Evolutionary conservation across 2,797 vertebrate genomes (phyloP).

Genomic region (Pipistrellus pygmaeus): DNA sequence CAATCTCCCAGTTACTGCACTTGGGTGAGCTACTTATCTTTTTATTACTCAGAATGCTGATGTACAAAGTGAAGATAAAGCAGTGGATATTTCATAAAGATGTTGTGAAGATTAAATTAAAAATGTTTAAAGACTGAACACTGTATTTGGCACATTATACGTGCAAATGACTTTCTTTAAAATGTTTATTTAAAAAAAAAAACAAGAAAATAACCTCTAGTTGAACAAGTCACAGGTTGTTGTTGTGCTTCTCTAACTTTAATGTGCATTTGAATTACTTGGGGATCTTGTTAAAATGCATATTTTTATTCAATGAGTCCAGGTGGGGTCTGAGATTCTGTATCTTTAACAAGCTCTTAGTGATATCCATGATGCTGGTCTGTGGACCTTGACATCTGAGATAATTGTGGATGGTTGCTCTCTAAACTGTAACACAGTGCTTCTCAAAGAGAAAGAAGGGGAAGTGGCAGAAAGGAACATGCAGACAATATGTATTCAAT

Average conservation of each 20-base stretch:
- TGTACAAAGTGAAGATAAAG: background rate
- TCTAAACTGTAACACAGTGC: background rate
- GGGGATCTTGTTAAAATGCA: background rate
- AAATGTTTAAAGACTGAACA: background rate
- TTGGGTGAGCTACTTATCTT: background rate
- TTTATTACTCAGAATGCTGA: background rate
- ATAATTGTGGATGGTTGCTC: background rate
- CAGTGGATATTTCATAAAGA: background rate
- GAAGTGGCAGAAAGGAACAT: background rate
- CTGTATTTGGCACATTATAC: background rate
- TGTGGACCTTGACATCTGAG: background rate
- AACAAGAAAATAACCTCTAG: background rate
- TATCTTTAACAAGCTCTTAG: background rate
- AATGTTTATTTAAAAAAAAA: background rate
- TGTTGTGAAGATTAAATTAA: conserved; percentile 19
- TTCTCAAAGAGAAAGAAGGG: background rate
- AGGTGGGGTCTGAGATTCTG: background rate
- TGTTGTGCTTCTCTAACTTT: background rate
- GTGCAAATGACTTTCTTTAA: background rate
- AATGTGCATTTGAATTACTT: background rate
- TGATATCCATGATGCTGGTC: background rate
- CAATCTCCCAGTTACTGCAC: background rate
- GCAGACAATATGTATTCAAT: background rate
- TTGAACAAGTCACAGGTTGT: no score
- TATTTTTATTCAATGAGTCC: background rate